Evolutionary conservation across 2,888 invertebrate species (phyloP), one percentile per base, ranked within the genome.

Genomic region (Rosalia funebris): DNA sequence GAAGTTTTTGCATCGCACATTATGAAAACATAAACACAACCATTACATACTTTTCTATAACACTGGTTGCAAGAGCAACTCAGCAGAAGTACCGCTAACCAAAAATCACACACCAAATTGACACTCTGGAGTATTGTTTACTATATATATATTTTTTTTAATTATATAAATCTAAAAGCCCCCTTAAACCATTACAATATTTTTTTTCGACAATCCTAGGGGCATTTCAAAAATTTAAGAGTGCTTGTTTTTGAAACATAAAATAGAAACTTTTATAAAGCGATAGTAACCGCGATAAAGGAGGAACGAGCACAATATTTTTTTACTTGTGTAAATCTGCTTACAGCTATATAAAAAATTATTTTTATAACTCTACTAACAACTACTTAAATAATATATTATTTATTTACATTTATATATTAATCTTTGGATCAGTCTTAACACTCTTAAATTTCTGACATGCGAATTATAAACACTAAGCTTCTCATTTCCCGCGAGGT

Each of bases 181-280:
- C n/a, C 57, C 32, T 42, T 17, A 36, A 55, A 45, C 45, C 53
- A 15, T 36, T 36, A 45, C 45, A 55, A 36, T 50, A 20, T 19
- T 15, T 31, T 36, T 25, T 15, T n/a, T 20, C 14, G 3, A 39
- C 39, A 44, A 14, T 31, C 34, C 42, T 56, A 39, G n/a, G 32
- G 52, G 45, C 65, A 46, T 60, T 64, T 66, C 68, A 69, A 71
- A 71, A 68, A 71, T 71, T 68, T 62, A 71, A 71, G 68, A 71
- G 69, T 31, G 50, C 50, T 44, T 48, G 36, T 44, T 55, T 16
- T 19, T 16, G 25, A 37, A 55, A 44, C 1, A 45, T 50, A 34
- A 39, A 34, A 14, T 10, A n/a, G n/a, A 31, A 50, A 42, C 11
- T 47, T 45, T 42, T 52, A 52, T 32, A 17, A 25, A 25, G 25